Evolutionary conservation across 2,888 invertebrate genomes (phyloP), one percentile per base, ranked within the genome.

Genomic region (Dryocosmus kuriphilus): DNA sequence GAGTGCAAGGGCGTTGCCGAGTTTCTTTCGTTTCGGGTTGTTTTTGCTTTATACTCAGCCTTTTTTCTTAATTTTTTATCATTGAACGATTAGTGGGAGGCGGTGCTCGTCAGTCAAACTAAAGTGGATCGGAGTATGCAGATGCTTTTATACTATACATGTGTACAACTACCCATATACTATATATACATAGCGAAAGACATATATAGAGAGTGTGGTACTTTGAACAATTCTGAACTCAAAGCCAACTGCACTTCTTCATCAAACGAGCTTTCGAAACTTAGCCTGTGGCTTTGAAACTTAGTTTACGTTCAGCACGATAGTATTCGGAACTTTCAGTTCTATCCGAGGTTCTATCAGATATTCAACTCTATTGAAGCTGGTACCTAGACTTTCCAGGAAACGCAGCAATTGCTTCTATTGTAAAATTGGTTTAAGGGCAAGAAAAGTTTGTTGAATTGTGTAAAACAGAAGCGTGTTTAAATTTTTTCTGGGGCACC

Each of bases 21-120:
- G 83, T 84, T 85, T 83, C 81, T 86, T 83, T 88, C 84, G 84
- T 83, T 85, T 85, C 80, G 82, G 86, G 86, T 87, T 85, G 84
- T 86, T 86, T 84, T 85, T 87, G 79, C 77, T 77, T 80, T 83
- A 79, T 74, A 74, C 30, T 74, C 38, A 30, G 80, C 77, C 82
- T 82, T 87, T 88, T 85, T 84, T 84, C 87, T 80, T 87, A 88
- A 87, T 88, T 89, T 88, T 88, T 82, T 81, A 82, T 87, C 89
- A 89, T 89, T 87, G 89, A 88, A 86, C 87, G 90, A 90, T 90
- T 90, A 89, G 87, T 83, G 81, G 83, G 79, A 83, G 88, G 89
- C 88, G 87, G 85, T 79, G 83, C 86, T 86, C 85, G 86, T 90
- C 88, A 87, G 85, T 89, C 87, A 86, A 82, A 80, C 77, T 74